phyloP scores from a whole-genome alignment of 2,113 vertebrate species.

The Lynx canadensis region DNA sequence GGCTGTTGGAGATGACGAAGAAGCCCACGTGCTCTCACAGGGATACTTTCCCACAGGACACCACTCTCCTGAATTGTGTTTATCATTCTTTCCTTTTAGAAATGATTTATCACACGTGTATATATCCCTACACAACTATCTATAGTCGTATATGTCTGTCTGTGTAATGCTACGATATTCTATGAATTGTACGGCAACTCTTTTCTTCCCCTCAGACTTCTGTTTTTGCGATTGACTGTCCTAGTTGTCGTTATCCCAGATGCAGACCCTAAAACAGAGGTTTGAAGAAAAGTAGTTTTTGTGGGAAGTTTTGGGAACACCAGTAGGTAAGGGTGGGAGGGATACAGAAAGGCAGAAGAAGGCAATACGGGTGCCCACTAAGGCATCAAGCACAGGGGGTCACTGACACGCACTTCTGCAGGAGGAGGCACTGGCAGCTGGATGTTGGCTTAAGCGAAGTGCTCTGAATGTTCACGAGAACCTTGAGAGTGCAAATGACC shows the following conservation, averaged over 20 bases:
- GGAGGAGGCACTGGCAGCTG: not conserved
- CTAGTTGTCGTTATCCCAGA: not conserved
- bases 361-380: fast-evolving
- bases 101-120: not conserved
- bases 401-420: not conserved
- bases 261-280: not conserved
- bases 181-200: not conserved
- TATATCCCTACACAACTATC: not conserved
- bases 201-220: not conserved
- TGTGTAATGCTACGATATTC: not conserved
- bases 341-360: too few species aligned
- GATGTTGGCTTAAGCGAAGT: not conserved
- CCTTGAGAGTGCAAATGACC: not conserved
- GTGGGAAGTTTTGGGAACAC: not conserved
- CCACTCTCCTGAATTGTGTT: not conserved
- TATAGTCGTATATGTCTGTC: not conserved
- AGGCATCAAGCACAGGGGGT: too few species aligned
- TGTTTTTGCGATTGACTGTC: not conserved
- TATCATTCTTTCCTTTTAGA: not conserved
- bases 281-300: not conserved
- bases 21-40: not conserved
- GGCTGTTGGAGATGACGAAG: too few species aligned
- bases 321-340: not conserved
- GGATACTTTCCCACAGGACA: not conserved
- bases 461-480: not conserved